phyloP scores from a whole-genome alignment of 2,113 vertebrate genomes.

The Riparia riparia region DNA sequence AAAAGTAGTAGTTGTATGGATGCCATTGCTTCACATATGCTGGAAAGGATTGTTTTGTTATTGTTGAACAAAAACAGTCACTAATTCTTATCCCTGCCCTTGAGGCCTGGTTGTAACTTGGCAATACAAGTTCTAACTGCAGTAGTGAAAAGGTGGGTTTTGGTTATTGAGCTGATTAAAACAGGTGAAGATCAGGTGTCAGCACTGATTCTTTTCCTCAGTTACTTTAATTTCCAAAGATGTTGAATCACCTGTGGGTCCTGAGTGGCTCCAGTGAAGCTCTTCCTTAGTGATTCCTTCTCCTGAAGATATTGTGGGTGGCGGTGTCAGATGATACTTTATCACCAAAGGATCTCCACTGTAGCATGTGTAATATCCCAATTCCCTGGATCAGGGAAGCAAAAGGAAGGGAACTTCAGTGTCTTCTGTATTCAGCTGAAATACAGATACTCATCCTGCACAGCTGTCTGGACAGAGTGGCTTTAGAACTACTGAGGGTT shows the following conservation, averaged over 20 bases:
- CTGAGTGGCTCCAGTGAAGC: neutral
- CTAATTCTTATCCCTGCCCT: neutral
- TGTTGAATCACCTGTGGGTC: neutral
- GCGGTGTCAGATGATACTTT: neutral
- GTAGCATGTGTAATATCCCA: neutral
- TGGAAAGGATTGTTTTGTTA: neutral
- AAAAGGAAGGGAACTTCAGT: neutral
- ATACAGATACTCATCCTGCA: neutral
- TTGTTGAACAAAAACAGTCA: neutral
- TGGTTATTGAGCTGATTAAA: neutral
- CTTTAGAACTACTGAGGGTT: neutral
- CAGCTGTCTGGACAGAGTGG: neutral
- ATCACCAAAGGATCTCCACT: neutral
- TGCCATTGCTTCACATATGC: fast-evolving
- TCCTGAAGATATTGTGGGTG: neutral
- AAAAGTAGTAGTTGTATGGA: neutral
- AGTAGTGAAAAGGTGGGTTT: neutral
- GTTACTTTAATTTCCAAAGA: neutral
- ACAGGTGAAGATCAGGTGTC: neutral
- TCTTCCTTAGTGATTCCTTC: neutral
- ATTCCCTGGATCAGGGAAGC: neutral
- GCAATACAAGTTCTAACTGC: neutral
- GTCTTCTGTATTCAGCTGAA: neutral
- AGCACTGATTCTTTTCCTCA: neutral
- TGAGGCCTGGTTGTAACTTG: neutral